Evolutionary conservation across 2,888 invertebrate species (phyloP), one percentile per base, ranked within the genome.

Genomic region (Muscina levida): DNA sequence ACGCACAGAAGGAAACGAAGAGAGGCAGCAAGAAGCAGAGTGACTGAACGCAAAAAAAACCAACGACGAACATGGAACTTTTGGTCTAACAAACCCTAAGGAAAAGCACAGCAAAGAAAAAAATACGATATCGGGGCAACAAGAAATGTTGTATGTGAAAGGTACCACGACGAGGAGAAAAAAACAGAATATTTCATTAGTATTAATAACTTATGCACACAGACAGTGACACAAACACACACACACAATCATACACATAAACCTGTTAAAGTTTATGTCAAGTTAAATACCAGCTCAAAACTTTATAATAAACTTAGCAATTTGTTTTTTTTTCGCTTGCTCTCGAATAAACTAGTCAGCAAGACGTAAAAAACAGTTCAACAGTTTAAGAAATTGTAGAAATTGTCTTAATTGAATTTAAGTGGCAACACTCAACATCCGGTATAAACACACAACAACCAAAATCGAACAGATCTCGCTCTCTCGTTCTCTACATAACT

Each of bases 31-130:
- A 26, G 24, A 24, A 13, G 22, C 6, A 48, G 48, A 11, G 10
- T 15, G 53, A 78, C n/a, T 62, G 42, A 70, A 42, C 59, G 46
- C 66, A 31, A 72, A 67, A 17, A 65, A 72, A 76, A 53, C 62
- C 67, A 53, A 75, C 72, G 72, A 72, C 62, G 65, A 80, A 80
- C 76, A 70, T 57, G 57, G 24, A 76, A 68, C 57, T 80, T 80
- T 76, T 66, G 70, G 65, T 72, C 66, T 26, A 51, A 79, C 72
- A 68, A 80, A 72, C 72, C 72, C 76, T 66, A 17, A 80, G 72
- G 80, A 80, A 77, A 70, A 56, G 24, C 70, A 65, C 19, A 26
- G 57, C 59, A 51, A 75, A 62, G 53, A 53, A 2, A 42, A n/a
- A 56, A 53, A 17, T 3, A 46, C 13, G 17, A 56, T 15, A 13